These are phyloP conservation scores for Meganola albula DNA, from an alignment of 2,888 invertebrate genomes.

Conservation along the genomic window DNA sequence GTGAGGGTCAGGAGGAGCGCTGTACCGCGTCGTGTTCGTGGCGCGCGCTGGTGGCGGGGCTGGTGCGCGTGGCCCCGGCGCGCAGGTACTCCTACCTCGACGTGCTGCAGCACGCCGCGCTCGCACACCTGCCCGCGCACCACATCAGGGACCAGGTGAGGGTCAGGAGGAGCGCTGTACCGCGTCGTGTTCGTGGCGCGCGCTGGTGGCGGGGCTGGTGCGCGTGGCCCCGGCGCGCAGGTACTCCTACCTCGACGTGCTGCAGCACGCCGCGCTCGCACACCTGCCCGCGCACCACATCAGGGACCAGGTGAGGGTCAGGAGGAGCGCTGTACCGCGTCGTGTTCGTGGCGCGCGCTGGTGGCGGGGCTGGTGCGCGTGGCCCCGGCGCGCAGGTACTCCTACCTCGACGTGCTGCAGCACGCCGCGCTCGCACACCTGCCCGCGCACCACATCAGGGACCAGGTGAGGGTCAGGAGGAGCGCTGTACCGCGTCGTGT, in stretches of 20 bases:
- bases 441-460: constrained; percentile 75
- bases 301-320: constrained; percentile 62
- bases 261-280: constrained; percentile 77
- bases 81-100: constrained; percentile 41
- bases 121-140: constrained; percentile 26
- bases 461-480: constrained; percentile 51
- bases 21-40: too few relatives aligned
- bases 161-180: not conserved
- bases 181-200: too few relatives aligned
- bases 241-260: constrained; percentile 64
- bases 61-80: constrained; percentile 6
- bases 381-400: constrained; percentile 40
- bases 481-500: too few relatives aligned
- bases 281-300: constrained; percentile 76
- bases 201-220: constrained; percentile 53
- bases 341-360: constrained; percentile 58
- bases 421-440: constrained; percentile 77
- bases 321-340: not conserved
- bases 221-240: constrained; percentile 40
- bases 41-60: too few relatives aligned
- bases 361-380: constrained; percentile 55
- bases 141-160: not conserved
- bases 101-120: constrained; percentile 10
- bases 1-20: not conserved
- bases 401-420: constrained; percentile 69